Evolutionary conservation across 2,113 vertebrate genomes (phyloP).

Genomic region (Hymenochirus boettgeri): DNA sequence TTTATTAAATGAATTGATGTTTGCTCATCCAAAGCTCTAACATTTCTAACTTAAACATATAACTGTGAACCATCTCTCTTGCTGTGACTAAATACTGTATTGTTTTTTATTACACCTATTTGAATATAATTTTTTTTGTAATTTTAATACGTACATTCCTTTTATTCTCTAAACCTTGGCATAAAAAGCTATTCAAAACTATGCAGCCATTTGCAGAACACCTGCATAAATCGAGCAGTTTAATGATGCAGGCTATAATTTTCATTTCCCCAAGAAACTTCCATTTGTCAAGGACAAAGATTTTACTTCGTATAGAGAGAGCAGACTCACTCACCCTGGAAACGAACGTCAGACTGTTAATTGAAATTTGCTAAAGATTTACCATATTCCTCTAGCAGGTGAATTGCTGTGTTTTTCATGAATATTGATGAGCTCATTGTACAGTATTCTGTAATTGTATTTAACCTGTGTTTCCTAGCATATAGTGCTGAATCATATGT

Average conservation of each 20-base stretch:
- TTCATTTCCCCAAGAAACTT: background rate
- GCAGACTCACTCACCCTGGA: background rate
- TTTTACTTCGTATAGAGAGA: background rate
- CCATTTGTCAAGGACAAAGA: background rate
- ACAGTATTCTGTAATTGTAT: constrained; percentile 7
- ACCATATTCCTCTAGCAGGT: constrained; percentile 15
- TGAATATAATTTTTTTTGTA: too few species aligned
- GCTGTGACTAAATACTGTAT: too few species aligned
- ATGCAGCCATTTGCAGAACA: too few species aligned
- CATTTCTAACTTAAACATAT: too few species aligned
- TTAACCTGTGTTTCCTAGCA: constrained; percentile 1
- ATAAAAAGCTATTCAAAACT: background rate
- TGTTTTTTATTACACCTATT: too few species aligned
- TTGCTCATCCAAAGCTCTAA: too few species aligned
- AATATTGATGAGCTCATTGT: constrained; percentile 19
- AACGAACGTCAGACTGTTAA: constrained; percentile 15
- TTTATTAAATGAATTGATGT: too few species aligned
- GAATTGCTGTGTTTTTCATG: constrained; percentile 2
- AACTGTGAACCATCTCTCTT: too few species aligned
- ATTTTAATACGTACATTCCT: too few species aligned
- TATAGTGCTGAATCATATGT: background rate
- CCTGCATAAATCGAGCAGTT: background rate
- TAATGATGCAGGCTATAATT: background rate
- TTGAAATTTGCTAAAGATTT: constrained; percentile 28
- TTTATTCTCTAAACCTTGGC: background rate